Base-by-base conservation (phyloP, 1,140 invertebrate species). In the Anastrepha obliqua region DNA sequence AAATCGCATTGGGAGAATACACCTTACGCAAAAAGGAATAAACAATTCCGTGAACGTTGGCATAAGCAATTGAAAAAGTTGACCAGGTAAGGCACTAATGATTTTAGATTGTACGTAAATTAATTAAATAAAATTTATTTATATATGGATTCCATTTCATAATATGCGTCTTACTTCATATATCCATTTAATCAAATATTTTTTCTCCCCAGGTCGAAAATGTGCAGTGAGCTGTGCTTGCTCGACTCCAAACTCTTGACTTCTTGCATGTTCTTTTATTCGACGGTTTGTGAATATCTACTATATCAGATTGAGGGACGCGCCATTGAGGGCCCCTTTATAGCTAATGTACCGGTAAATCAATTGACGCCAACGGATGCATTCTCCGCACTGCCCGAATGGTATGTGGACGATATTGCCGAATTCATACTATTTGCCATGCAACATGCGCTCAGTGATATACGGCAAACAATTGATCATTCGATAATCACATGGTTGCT, bases 331-430 rank as follows among this genome's bases (percentile, higher is more conserved):
- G 91, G 91, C 11, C 89, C 90, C 6, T 93, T 92, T 42, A 93
- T 94, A 59, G 92, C 90, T 29, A 92, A 93, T 62, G 88, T 94
- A 81, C 90, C 91, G 58, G 93, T 95, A 90, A 93, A 96, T 88
- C 95, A 95, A 85, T 93, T 96, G 2, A 94, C 95, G 87, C 94
- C 96, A 85, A 95, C 97, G 44, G 95, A 95, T 91, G 94, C 96
- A 89, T 99, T 99, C 94, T 96, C 96, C 81, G 97, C 97, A 89
- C 94, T 98, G 89, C 98, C 98, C 20, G 98, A 99, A 94, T 99
- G 98, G 97, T 99, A 98, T 93, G 96, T 99, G 74, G 98, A 99
- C 93, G 98, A 99, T 93, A 97, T 99, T 88, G 98, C 98, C 20
- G 98, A 99, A 93, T 98, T 98, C 94, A 95, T 99, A 89, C 95